Evolutionary conservation across 2,113 vertebrate species (phyloP).

Genomic region (Cacatua alba): DNA sequence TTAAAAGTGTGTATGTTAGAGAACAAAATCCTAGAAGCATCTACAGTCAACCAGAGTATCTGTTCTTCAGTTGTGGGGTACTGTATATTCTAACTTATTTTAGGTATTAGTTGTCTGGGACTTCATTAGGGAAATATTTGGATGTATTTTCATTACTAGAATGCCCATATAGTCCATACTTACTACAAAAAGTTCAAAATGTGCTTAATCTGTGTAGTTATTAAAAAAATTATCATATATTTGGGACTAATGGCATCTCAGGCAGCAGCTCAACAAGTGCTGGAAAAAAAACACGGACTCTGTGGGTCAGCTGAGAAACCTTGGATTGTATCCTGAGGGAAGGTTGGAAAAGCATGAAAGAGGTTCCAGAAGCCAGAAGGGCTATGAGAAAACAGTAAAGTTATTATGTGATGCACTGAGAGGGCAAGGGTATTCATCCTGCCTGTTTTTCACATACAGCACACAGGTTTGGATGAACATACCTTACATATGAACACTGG

Average conservation of each 20-base stretch:
- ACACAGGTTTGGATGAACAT: background rate
- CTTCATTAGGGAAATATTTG: background rate
- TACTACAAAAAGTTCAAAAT: background rate
- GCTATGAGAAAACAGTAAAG: fast-evolving
- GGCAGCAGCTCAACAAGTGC: background rate
- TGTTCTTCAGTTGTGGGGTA: background rate
- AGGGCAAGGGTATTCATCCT: background rate
- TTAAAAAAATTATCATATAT: background rate
- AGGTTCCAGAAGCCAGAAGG: background rate
- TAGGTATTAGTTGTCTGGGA: background rate
- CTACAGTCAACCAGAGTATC: background rate
- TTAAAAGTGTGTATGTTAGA: background rate
- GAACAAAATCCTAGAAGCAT: background rate
- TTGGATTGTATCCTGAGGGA: fast-evolving
- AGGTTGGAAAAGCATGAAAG: background rate
- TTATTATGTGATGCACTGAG: background rate
- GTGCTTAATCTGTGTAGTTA: background rate
- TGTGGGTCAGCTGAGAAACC: background rate
- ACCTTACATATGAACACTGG: constrained; percentile 2
- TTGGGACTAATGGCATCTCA: background rate
- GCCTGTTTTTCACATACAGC: background rate
- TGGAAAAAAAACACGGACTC: background rate
- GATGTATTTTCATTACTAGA: background rate
- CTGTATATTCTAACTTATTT: background rate
- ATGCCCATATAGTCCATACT: background rate